Base-by-base conservation (phyloP, 2,888 invertebrate genomes). In the Papilio demoleus region DNA sequence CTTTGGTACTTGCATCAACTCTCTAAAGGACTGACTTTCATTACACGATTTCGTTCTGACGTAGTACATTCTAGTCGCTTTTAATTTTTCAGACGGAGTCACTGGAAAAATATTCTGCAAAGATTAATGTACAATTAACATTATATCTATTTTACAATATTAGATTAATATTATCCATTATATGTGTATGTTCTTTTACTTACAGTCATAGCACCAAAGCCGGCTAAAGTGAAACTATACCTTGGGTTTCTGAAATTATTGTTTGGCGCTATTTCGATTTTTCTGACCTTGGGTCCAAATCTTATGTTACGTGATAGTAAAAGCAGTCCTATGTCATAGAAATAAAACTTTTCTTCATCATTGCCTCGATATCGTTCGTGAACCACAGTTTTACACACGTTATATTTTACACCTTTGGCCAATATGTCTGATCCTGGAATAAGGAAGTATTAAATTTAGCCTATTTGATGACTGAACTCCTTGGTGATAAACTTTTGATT, bases 11-110 rank as follows among this genome's bases (percentile, higher is more conserved):
- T 38, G 14, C 72, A 69, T 70, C 14, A 47, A 42, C 9, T 59
- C 47, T 9, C 17, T n/a, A 14, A 24, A 62, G 1, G 71, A 59
- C 12, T 70, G 66, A 38, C 70, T 70, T 58, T 63, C 63, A 60
- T 73, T 73, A 50, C 74, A 74, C 6, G 47, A 40, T 50, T 56
- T 58, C n/a, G 69, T 45, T 45, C 68, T 69, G 0, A 75, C 67
- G 34, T 65, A 71, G n/a, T 50, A 64, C 71, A 72, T 70, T n/a
- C 70, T 62, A 5, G 71, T 68, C 11, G 70, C 71, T 56, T 59
- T 58, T 2, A 74, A 59, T 24, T 24, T 63, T 2, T 14, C 38
- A 2, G 68, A 56, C 6, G 65, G 58, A 14, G 14, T 22, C 11
- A 0, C 31, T 40, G 50, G 31, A 34, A 9, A 42, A n/a, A 56